phyloP scores from a whole-genome alignment of 1,140 invertebrate species.

The Drosophila tristis region DNA sequence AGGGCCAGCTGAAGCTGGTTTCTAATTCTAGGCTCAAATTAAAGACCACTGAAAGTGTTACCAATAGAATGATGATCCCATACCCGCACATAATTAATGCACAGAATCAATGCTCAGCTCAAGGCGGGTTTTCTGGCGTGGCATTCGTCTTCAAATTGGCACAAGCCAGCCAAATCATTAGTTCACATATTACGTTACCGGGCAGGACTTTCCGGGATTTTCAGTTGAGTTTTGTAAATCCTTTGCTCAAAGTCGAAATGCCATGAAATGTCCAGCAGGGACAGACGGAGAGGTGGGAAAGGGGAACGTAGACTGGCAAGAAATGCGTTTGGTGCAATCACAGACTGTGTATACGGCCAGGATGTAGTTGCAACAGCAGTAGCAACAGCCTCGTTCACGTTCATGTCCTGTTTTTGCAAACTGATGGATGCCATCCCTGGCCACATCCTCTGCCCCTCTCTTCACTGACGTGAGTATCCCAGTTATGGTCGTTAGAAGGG shows the following conservation, averaged over 20 bases:
- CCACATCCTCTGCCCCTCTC: conserved; percentile 1
- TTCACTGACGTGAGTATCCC: conserved; percentile 3
- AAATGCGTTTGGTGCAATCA: conserved; percentile 47
- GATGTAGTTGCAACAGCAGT: conserved; percentile 38
- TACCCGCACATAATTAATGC: no score
- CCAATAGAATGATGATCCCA: no score
- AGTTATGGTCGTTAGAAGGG: conserved; percentile 73
- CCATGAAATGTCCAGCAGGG: conserved; percentile 24
- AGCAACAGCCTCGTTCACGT: conserved; percentile 16
- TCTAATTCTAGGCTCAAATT: no score
- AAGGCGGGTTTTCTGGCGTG: neutral
- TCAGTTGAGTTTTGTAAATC: conserved; percentile 32
- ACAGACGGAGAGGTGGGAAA: neutral
- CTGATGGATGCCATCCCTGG: conserved; percentile 48
- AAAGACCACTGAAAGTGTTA: no score
- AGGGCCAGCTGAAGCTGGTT: neutral
- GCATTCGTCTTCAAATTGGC: conserved; percentile 17
- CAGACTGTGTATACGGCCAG: neutral
- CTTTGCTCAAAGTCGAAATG: conserved; percentile 32
- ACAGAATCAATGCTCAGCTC: neutral
- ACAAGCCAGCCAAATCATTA: conserved; percentile 34
- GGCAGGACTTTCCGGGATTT: conserved; percentile 2
- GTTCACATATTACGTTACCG: neutral
- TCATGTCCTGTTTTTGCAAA: conserved; percentile 44
- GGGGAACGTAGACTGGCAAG: conserved; percentile 13